These are phyloP conservation scores for Aplodontia rufa DNA, from an alignment of 2,113 vertebrate genomes.

Conservation along the genomic window DNA sequence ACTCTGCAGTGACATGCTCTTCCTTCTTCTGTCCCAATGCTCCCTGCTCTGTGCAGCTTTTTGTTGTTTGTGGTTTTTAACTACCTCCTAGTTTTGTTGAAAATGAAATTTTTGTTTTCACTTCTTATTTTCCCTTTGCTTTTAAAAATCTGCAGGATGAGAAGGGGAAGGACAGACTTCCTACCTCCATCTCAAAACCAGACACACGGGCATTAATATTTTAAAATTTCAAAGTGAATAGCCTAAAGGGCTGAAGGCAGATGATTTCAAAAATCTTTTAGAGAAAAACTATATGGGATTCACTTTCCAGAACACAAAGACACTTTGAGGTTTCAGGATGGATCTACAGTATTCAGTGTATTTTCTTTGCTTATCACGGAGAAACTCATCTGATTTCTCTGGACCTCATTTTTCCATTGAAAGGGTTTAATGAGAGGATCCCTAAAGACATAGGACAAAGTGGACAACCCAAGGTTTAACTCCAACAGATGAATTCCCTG, in stretches of 20 bases:
- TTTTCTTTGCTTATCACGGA: conserved; percentile 1
- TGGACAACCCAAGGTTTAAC: neutral
- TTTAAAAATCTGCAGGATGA: neutral
- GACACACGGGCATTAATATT: neutral
- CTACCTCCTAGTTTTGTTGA: neutral
- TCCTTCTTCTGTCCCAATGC: neutral
- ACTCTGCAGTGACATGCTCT: neutral
- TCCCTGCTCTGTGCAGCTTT: neutral
- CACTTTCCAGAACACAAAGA: neutral
- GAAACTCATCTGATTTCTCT: neutral
- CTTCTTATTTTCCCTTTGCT: neutral
- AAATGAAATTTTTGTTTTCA: neutral
- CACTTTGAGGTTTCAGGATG: neutral
- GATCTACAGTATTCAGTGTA: neutral
- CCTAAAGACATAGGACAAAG: neutral
- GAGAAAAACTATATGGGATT: neutral
- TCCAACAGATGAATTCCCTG: neutral
- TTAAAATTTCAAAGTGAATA: neutral
- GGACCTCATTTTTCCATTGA: neutral
- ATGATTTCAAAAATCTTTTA: neutral
- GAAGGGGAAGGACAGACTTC: neutral
- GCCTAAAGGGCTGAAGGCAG: neutral
- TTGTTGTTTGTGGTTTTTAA: neutral
- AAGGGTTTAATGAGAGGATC: neutral
- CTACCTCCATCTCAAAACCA: neutral